Evolutionary conservation across 2,888 invertebrate genomes (phyloP).

Genomic region (Drosophila borborema): DNA sequence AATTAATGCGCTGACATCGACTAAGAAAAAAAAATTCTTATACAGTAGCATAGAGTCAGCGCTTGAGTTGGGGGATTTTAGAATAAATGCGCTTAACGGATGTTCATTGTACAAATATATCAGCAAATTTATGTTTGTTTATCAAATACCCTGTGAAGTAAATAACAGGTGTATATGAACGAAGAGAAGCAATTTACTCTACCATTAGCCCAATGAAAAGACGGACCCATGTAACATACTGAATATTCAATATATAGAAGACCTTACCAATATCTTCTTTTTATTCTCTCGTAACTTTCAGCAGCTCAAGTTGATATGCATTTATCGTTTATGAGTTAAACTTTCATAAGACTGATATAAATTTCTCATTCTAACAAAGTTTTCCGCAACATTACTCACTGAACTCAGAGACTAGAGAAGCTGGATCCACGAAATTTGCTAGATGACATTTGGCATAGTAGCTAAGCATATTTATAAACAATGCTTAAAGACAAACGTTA

Average conservation of each 20-base stretch:
- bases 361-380: too few relatives aligned
- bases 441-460: too few relatives aligned
- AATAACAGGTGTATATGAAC: not conserved
- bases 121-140: conserved; percentile 14
- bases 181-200: not conserved
- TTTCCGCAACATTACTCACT: too few relatives aligned
- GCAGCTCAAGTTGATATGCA: too few relatives aligned
- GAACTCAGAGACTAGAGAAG: too few relatives aligned
- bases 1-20: conserved; percentile 68
- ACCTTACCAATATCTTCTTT: not conserved
- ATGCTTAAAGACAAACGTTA: too few relatives aligned
- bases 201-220: not conserved
- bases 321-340: too few relatives aligned
- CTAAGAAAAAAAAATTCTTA: conserved; percentile 31
- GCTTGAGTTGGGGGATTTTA: conserved; percentile 5
- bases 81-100: conserved; percentile 57
- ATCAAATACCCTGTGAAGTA: conserved; percentile 8
- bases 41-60: conserved; percentile 8
- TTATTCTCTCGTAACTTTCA: not conserved
- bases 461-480: too few relatives aligned
- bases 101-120: conserved; percentile 40
- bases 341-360: too few relatives aligned
- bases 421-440: too few relatives aligned
- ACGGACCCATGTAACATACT: not conserved
- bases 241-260: not conserved